Evolutionary conservation across 2,797 vertebrate genomes (phyloP).

Genomic region (Mormyrops boulengeri): DNA sequence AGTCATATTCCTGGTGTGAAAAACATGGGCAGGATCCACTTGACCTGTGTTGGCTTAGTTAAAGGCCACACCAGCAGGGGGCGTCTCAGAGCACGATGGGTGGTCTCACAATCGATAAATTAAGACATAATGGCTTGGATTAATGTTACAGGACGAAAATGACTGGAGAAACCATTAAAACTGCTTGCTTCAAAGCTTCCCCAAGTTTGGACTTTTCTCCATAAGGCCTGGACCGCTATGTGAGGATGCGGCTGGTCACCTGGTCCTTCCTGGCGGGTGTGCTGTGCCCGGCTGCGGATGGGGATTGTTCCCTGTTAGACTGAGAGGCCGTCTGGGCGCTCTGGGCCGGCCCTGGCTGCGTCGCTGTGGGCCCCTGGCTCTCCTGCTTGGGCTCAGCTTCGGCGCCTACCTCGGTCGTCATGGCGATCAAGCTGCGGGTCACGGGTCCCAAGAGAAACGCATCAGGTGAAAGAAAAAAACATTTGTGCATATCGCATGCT

Average conservation of each 20-base stretch:
- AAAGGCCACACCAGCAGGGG: not conserved
- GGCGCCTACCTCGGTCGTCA: constrained; percentile 75
- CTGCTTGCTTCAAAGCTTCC: not conserved
- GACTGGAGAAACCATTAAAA: not conserved
- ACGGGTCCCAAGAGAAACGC: not conserved
- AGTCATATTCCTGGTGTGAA: not conserved
- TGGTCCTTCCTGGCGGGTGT: constrained; percentile 74
- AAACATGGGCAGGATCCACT: not conserved
- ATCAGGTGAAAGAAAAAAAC: not conserved
- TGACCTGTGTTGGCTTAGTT: not conserved
- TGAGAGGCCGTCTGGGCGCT: constrained; percentile 49
- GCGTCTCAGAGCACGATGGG: not conserved
- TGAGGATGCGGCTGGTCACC: constrained; percentile 42
- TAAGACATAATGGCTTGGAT: not conserved
- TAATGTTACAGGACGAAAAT: not conserved
- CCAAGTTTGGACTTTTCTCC: not conserved
- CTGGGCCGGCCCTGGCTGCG: constrained; percentile 5
- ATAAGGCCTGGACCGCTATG: not conserved
- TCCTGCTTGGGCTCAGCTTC: constrained; percentile 70
- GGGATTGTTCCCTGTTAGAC: constrained; percentile 59
- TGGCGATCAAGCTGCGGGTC: constrained; percentile 67
- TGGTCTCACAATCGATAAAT: not conserved
- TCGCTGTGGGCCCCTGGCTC: constrained; percentile 51
- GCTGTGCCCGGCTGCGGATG: constrained; percentile 74
- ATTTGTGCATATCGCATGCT: not conserved